These are phyloP conservation scores for Parnassius apollo DNA, from an alignment of 2,888 invertebrate species.

Conservation along the genomic window DNA sequence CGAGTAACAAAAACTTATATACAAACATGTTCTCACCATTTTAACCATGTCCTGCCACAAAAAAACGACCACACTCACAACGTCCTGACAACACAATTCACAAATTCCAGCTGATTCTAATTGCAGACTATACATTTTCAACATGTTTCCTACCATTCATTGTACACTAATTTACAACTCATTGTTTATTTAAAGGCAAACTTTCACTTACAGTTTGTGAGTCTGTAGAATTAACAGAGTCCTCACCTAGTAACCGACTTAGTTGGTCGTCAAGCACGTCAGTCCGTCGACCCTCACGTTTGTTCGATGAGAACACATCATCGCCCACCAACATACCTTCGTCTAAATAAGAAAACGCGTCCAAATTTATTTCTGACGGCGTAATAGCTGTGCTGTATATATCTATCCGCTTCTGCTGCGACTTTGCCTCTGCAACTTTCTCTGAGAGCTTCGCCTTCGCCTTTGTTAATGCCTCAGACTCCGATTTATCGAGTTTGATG, in stretches of 20 bases:
- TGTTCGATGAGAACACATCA: constrained; percentile 59
- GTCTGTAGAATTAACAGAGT: constrained; percentile 60
- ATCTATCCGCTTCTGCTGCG: constrained; percentile 73
- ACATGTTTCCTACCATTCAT: constrained; percentile 39
- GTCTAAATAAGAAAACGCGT: constrained; percentile 77
- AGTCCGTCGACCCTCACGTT: constrained; percentile 47
- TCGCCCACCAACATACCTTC: constrained; percentile 72
- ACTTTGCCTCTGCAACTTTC: constrained; percentile 68
- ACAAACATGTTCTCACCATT: constrained; percentile 37
- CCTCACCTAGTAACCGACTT: constrained; percentile 60
- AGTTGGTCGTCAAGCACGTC: constrained; percentile 61
- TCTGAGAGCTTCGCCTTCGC: constrained; percentile 70
- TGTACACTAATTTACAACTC: constrained; percentile 58
- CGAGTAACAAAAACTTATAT: constrained; percentile 30
- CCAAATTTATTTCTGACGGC: constrained; percentile 75
- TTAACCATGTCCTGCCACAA: constrained; percentile 34
- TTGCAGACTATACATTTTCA: constrained; percentile 41
- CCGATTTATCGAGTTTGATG: constrained; percentile 54
- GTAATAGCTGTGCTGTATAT: constrained; percentile 79
- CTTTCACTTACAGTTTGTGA: constrained; percentile 66
- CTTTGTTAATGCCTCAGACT: constrained; percentile 66
- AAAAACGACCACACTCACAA: constrained; percentile 26
- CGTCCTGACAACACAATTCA: constrained; percentile 46
- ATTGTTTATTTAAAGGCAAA: constrained; percentile 62
- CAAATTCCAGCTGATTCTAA: constrained; percentile 15